These are phyloP conservation scores for Archaeoteleia sp. DNA, from an alignment of 2,888 invertebrate species.

Conservation along the genomic window DNA sequence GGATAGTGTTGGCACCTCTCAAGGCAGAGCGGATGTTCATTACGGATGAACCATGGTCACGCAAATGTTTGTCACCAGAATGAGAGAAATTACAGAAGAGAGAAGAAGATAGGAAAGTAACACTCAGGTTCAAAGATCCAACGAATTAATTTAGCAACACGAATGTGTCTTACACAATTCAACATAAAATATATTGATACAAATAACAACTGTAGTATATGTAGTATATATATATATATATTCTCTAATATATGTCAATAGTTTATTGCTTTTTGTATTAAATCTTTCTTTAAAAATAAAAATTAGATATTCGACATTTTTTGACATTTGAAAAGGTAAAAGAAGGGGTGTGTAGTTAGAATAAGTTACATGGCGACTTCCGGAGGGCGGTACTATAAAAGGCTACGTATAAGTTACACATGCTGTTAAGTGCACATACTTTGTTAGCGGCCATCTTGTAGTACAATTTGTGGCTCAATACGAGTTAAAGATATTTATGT, in stretches of 20 bases:
- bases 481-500: too few species aligned
- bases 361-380: slow-evolving; percentile 63
- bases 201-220: too few species aligned
- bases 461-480: too few species aligned
- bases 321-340: slow-evolving; percentile 48
- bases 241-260: too few species aligned
- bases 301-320: too few species aligned
- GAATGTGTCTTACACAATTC: too few species aligned
- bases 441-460: slow-evolving; percentile 64
- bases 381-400: slow-evolving; percentile 65
- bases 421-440: slow-evolving; percentile 55
- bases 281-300: too few species aligned
- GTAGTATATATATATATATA: too few species aligned
- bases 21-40: slow-evolving; percentile 56
- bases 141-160: too few species aligned
- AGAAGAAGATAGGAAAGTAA: neutral
- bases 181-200: too few species aligned
- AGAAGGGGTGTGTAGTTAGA: slow-evolving; percentile 33
- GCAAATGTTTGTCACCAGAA: slow-evolving; percentile 57
- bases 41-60: slow-evolving; percentile 58
- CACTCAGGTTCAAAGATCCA: too few species aligned
- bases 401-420: slow-evolving; percentile 49
- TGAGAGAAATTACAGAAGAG: slow-evolving; percentile 19
- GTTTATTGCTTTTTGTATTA: too few species aligned
- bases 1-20: slow-evolving; percentile 55